Evolutionary conservation across 1,140 invertebrate species (phyloP).

Genomic region (Lineus longissimus): DNA sequence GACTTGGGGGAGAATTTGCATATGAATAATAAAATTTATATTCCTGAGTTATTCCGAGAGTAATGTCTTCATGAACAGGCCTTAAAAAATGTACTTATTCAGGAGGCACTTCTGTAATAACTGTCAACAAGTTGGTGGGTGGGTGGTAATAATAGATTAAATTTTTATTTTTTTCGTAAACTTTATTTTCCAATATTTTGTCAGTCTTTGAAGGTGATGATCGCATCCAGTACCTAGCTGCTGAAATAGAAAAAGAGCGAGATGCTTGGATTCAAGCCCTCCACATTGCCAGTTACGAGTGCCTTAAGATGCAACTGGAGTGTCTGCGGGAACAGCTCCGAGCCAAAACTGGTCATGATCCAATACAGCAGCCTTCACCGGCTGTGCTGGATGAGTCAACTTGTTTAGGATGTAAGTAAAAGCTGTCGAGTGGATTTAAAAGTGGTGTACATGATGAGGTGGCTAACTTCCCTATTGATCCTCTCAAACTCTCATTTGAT

Average conservation of each 20-base stretch:
- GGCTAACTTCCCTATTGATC: too few relatives aligned
- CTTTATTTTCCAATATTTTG: constrained; percentile 19
- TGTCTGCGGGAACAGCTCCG: constrained; percentile 59
- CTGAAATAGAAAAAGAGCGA: constrained; percentile 74
- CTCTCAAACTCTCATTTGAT: too few relatives aligned
- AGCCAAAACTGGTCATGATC: constrained; percentile 43
- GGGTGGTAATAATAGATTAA: not conserved
- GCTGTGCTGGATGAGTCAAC: not conserved
- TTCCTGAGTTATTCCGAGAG: too few relatives aligned
- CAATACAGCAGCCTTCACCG: constrained; percentile 30
- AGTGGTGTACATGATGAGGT: too few relatives aligned
- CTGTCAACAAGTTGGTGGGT: too few relatives aligned
- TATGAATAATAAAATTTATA: constrained; percentile 22
- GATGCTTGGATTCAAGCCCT: constrained; percentile 83
- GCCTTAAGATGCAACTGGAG: constrained; percentile 72
- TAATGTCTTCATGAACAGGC: too few relatives aligned
- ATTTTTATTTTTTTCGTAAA: not conserved
- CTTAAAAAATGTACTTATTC: too few relatives aligned
- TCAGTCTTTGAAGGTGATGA: constrained; percentile 73
- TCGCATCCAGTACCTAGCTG: constrained; percentile 68
- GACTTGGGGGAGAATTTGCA: constrained; percentile 61
- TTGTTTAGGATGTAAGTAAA: too few relatives aligned
- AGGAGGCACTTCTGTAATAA: too few relatives aligned
- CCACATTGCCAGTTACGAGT: constrained; percentile 78
- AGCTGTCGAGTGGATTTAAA: too few relatives aligned